These are phyloP conservation scores for Pyrrhura leucotis DNA, from an alignment of 2,797 vertebrate genomes.

Conservation along the genomic window DNA sequence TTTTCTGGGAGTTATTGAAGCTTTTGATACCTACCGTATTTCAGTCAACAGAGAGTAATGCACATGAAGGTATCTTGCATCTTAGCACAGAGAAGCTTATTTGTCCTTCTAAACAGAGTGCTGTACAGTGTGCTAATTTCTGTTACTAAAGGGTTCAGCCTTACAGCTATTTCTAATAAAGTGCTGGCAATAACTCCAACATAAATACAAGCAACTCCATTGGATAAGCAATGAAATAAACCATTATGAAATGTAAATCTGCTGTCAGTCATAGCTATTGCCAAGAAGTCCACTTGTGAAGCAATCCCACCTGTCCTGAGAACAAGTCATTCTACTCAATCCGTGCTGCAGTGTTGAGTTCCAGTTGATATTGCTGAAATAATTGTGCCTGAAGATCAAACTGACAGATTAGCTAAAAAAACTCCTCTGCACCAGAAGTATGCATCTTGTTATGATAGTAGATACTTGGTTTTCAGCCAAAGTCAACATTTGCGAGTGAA, in stretches of 20 bases:
- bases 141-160: not conserved
- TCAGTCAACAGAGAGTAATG: not conserved
- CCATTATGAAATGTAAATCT: not conserved
- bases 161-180: not conserved
- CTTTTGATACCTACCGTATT: not conserved
- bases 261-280: not conserved
- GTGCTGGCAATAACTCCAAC: not conserved
- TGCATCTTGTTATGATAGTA: not conserved
- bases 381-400: constrained; percentile 3
- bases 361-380: not conserved
- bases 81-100: not conserved
- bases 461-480: not conserved
- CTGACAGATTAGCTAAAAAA: constrained; percentile 2
- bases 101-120: not conserved
- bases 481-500: not conserved
- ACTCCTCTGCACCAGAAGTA: not conserved
- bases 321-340: constrained; percentile 17
- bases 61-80: not conserved
- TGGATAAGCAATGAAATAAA: not conserved
- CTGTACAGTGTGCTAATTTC: not conserved
- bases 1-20: not conserved
- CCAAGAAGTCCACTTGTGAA: not conserved
- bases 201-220: not conserved
- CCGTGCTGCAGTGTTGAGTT: not conserved
- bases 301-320: not conserved